Conservation (phyloP, 2,797 vertebrate genomes). For the Melanotaenia trifasciata region DNA sequence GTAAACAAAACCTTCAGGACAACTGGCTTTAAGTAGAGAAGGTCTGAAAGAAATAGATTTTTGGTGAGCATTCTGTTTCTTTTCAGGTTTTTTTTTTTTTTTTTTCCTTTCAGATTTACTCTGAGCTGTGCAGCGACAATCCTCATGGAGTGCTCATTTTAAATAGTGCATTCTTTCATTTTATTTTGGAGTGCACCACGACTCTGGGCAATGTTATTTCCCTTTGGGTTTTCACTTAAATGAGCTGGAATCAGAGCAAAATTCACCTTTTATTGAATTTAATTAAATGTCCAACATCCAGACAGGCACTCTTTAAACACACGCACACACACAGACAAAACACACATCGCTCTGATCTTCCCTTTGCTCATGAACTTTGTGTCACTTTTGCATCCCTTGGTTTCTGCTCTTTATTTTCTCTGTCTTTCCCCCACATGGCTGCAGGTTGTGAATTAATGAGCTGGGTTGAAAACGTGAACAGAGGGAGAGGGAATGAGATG, state of each 20-base stretch:
- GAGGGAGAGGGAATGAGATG: neutral
- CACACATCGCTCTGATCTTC: constrained; percentile 10
- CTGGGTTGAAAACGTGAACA: constrained; percentile 22
- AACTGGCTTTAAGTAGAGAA: too few species aligned
- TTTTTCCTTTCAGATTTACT: neutral
- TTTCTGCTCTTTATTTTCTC: constrained; percentile 27
- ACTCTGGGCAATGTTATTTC: constrained; percentile 1
- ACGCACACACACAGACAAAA: neutral
- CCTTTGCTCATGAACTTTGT: constrained; percentile 23
- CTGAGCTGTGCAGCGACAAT: neutral
- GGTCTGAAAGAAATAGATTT: too few species aligned
- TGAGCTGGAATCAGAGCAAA: constrained; percentile 12
- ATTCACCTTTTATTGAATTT: constrained; percentile 3
- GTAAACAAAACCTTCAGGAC: too few species aligned
- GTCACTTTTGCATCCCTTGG: constrained; percentile 38
- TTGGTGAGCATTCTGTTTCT: too few species aligned
- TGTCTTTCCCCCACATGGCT: constrained; percentile 44
- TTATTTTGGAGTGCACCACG: neutral
- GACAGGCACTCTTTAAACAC: neutral
- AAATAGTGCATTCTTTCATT: neutral
- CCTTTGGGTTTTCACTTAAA: neutral
- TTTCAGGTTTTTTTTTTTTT: too few species aligned
- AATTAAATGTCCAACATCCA: neutral
- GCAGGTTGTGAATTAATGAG: constrained; percentile 70
- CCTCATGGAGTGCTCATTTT: neutral